phyloP scores from a whole-genome alignment of 2,113 vertebrate species.

The Oreotrochilus melanogaster region DNA sequence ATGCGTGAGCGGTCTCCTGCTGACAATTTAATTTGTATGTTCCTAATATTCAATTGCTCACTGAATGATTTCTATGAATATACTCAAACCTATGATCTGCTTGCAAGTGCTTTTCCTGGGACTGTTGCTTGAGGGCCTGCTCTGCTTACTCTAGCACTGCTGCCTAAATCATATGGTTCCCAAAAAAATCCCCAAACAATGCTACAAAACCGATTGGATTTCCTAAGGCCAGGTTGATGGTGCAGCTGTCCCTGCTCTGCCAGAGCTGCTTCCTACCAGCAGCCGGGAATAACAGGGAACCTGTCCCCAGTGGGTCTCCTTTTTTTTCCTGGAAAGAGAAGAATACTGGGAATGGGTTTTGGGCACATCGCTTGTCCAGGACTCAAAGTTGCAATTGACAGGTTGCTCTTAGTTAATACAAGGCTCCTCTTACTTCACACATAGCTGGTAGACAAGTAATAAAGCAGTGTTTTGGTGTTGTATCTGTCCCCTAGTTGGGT shows the following conservation, averaged over 20 bases:
- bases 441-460: neutral
- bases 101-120: neutral
- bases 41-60: constrained; percentile 14
- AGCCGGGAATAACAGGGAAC: neutral
- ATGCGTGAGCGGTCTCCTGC: neutral
- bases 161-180: neutral
- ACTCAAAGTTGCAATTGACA: accelerated
- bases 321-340: neutral
- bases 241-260: neutral
- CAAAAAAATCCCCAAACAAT: neutral
- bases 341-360: neutral
- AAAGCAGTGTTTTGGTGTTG: neutral
- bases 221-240: neutral
- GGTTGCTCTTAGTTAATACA: accelerated
- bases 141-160: neutral
- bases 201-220: neutral
- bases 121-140: neutral
- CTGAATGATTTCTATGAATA: neutral
- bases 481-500: neutral
- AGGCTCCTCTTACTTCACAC: neutral
- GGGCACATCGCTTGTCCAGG: neutral
- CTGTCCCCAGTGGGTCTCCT: neutral
- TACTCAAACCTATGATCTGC: neutral
- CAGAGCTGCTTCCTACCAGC: accelerated
- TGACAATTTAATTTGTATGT: constrained; percentile 8